Base-by-base conservation (phyloP, 2,888 invertebrate species). In the Epinotia ramella region DNA sequence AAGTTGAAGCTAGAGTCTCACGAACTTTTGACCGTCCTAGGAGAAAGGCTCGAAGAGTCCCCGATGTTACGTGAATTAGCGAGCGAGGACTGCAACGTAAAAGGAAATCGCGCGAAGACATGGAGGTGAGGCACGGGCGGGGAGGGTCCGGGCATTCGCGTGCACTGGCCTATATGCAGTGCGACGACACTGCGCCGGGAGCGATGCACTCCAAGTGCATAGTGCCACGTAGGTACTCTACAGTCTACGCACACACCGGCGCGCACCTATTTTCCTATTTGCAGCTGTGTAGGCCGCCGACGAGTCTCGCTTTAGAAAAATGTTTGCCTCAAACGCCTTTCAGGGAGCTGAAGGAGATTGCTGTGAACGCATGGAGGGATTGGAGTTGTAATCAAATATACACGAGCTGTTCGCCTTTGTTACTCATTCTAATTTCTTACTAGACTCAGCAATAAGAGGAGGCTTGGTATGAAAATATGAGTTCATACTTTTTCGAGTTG, bases 161-260 rank as follows among this genome's bases (percentile, higher is more conserved):
- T 94, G 94, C 94, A 94, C 90, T 94, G 94, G 92, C 94, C 94
- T 94, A 94, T 94, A 94, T 94, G 94, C 94, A 93, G 94, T 94
- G 89, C 94, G 94, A 93, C 94, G 94, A 94, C 94, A 88, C 93
- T 90, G 87, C 91, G 92, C 89, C 91, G 94, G 94, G 94, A 94
- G 93, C 94, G 94, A 93, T 94, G 94, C 94, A 94, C 94, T 94
- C 89, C 84, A 86, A 91, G 89, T 91, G 92, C 92, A 89, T 89
- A 91, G 89, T 86, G 87, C 87, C 86, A 87, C 89, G 91, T n/a
- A n/a, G n/a, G n/a, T 87, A 91, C 91, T 91, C 88, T 84, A 91
- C 91, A 91, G 91, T 91, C 88, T 84, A 91, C 91, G 88, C 92
- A 93, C 91, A 93, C 92, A 88, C 83, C 83, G 80, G 82, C 87